Evolutionary conservation across 2,888 invertebrate genomes (phyloP), one percentile per base, ranked within the genome.

Genomic region (Itoplectis maculator): DNA sequence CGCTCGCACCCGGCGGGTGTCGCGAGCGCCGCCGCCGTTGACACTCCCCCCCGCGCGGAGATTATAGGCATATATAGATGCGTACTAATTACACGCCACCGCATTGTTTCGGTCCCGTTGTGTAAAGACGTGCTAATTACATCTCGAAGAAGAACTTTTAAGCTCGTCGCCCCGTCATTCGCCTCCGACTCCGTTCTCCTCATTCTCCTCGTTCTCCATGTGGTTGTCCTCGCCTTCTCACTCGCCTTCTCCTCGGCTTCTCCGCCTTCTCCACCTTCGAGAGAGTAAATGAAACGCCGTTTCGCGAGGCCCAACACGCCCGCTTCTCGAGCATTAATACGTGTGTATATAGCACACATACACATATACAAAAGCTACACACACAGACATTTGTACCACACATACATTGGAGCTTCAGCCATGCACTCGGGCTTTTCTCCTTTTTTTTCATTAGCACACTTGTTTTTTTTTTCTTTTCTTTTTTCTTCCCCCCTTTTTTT

Each of bases 71-170:
- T 59, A 47, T 72, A 65, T 63, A 65, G 61, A 85, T 81, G 87
- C 88, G 90, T 91, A 91, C 90, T 91, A 91, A 91, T 91, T 92
- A 91, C 89, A 87, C 84, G 79, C 76, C 88, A 87, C 83, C 79
- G 79, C 83, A 92, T 92, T 92, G 90, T 92, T 85, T 86, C 79
- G 76, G n/a, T 74, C 61, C 79, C 86, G 88, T 86, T 87, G 84
- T 86, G 87, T 88, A 89, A 91, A 91, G 91, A 91, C 89, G 88
- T 90, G 91, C 92, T 92, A 91, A 92, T 91, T 92, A 92, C 90
- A 89, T 90, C 90, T 90, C 89, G 88, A 92, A 90, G 90, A 88
- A 90, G 88, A 86, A 86, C 84, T 84, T 86, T 84, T 76, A 84
- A 84, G 77, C 70, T 66, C 29, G 29, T 5, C 69, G 51, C 66